Evolutionary conservation across 2,113 vertebrate species (phyloP).

Genomic region (Spizaetus ornatus): DNA sequence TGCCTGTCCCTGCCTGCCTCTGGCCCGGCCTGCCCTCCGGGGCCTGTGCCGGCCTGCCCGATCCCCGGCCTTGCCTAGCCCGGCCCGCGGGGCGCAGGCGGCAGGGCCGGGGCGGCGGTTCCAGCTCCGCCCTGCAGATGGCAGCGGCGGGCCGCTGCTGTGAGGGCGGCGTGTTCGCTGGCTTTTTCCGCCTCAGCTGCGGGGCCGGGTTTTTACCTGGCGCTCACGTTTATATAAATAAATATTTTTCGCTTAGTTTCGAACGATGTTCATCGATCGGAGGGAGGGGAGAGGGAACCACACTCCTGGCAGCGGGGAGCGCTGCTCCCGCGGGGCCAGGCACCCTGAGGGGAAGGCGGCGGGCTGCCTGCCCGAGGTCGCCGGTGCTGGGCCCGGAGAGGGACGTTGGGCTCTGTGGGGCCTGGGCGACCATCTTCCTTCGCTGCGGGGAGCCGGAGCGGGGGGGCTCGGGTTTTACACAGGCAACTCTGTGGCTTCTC

Average conservation of each 20-base stretch:
- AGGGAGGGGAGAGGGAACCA: not conserved
- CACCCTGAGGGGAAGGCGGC: not conserved
- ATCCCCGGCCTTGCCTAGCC: not conserved
- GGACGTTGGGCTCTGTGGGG: rapidly evolving
- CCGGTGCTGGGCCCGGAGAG: not conserved
- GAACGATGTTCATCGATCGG: not conserved
- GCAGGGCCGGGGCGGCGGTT: not conserved
- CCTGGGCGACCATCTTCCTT: too few relatives aligned
- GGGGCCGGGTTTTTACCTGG: not conserved
- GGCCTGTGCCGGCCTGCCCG: not conserved
- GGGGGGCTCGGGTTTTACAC: too few relatives aligned
- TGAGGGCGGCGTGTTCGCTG: not conserved
- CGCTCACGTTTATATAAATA: rapidly evolving
- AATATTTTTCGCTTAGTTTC: not conserved
- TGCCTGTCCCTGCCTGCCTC: not conserved
- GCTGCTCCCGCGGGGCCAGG: not conserved
- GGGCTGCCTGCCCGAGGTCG: not conserved
- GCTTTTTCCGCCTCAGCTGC: not conserved
- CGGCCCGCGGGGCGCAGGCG: not conserved
- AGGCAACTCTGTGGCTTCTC: not conserved
- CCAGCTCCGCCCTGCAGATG: not conserved
- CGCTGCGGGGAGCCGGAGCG: too few relatives aligned
- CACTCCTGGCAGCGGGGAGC: not conserved
- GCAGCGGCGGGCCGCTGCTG: not conserved
- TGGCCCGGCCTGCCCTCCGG: too few relatives aligned